Conservation (phyloP, 2,797 vertebrate genomes). For the Mallotus villosus region DNA sequence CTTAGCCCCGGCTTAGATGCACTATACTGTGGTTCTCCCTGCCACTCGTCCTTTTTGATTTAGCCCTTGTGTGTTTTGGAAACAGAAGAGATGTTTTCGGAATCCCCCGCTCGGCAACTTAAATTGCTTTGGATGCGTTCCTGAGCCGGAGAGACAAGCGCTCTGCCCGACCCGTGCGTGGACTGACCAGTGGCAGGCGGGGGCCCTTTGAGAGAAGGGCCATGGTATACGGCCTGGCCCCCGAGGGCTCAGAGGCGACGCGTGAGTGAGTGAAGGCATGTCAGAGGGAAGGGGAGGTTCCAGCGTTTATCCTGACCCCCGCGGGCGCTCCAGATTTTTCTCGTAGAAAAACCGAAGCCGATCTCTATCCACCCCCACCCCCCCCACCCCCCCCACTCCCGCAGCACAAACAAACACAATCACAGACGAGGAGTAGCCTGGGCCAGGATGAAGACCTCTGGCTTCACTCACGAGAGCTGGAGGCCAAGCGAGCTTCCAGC, state of each 20-base stretch:
- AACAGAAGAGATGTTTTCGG: constrained; percentile 69
- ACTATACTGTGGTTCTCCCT: constrained; percentile 45
- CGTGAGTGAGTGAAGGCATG: constrained; percentile 50
- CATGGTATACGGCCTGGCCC: not conserved
- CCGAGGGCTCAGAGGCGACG: constrained; percentile 36
- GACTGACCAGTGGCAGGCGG: constrained; percentile 50
- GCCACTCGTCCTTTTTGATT: constrained; percentile 65
- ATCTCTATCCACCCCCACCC: constrained; percentile 34
- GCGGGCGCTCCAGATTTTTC: constrained; percentile 49
- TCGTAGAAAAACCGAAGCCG: constrained; percentile 54
- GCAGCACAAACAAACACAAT: constrained; percentile 74
- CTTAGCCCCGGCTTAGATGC: constrained; percentile 41
- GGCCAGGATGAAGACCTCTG: constrained; percentile 66
- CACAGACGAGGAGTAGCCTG: constrained; percentile 56
- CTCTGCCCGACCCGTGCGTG: constrained; percentile 44
- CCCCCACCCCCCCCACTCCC: constrained; percentile 11
- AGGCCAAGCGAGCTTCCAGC: constrained; percentile 48
- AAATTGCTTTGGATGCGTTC: constrained; percentile 75
- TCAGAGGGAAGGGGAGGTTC: constrained; percentile 36
- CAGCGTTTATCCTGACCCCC: constrained; percentile 47
- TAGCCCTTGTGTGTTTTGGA: constrained; percentile 75
- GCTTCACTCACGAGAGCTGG: constrained; percentile 58
- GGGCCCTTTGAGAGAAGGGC: constrained; percentile 31
- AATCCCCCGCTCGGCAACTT: constrained; percentile 68
- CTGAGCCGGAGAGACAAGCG: constrained; percentile 62